Evolutionary conservation across 2,797 vertebrate species (phyloP).

Genomic region (Helarctos malayanus): DNA sequence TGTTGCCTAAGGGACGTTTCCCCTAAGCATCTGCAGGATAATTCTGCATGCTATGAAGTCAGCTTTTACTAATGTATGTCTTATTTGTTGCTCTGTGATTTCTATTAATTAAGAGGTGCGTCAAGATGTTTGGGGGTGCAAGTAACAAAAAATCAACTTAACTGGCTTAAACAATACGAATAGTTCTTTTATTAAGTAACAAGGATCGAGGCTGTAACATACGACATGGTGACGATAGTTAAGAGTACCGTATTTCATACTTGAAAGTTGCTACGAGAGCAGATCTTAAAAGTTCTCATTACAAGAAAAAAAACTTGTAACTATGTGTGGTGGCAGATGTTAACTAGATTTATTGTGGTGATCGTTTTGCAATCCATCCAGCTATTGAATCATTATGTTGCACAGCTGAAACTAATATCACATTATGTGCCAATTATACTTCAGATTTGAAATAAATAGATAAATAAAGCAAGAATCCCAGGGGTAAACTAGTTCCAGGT

Average conservation of each 20-base stretch:
- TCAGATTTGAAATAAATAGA: background rate
- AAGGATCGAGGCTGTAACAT: background rate
- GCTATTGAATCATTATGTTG: background rate
- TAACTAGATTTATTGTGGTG: background rate
- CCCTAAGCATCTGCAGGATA: background rate
- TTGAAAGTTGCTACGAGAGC: background rate
- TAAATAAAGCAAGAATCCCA: background rate
- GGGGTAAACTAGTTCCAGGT: background rate
- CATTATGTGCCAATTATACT: background rate
- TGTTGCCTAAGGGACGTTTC: conserved; percentile 3
- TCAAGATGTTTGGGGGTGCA: background rate
- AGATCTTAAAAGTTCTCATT: background rate
- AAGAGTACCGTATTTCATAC: background rate
- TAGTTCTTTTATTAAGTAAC: background rate
- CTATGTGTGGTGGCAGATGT: background rate
- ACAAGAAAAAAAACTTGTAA: background rate
- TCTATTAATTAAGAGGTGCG: conserved; percentile 36
- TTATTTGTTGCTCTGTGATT: background rate
- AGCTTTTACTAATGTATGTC: conserved; percentile 21
- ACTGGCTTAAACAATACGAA: background rate
- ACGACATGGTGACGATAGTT: background rate
- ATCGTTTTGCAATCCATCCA: background rate
- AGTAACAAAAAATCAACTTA: conserved; percentile 39
- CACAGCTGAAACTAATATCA: background rate
- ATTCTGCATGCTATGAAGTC: background rate